Conservation (phyloP, 92 coral and sea anemone genomes). For the Zoanthus gigantus region DNA sequence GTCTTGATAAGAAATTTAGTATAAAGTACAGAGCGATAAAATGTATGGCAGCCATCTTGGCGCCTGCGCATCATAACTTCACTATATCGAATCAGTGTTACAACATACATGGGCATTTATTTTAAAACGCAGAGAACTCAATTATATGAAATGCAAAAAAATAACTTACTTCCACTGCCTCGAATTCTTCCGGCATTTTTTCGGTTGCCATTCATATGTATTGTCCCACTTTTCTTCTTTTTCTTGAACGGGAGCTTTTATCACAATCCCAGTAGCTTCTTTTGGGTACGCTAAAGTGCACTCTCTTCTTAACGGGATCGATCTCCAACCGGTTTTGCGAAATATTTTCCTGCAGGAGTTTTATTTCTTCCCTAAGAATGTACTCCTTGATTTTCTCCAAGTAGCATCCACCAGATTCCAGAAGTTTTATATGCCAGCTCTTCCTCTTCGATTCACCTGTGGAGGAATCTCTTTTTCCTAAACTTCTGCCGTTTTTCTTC, state of each 20-base stretch:
- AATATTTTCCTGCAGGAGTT: too few relatives aligned
- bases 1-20: background rate
- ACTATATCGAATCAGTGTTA: conserved; percentile 18
- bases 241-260: background rate
- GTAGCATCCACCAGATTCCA: too few relatives aligned
- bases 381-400: too few relatives aligned
- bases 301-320: background rate
- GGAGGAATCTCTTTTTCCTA: too few relatives aligned
- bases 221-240: background rate
- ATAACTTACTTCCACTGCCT: conserved; percentile 18
- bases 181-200: background rate
- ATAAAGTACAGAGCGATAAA: too few relatives aligned
- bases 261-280: conserved; percentile 1
- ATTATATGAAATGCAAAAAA: conserved; percentile 8
- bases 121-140: conserved; percentile 6
- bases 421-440: too few relatives aligned
- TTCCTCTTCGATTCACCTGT: too few relatives aligned
- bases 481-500: too few relatives aligned
- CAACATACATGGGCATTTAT: conserved; percentile 6
- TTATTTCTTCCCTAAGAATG: too few relatives aligned
- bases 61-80: background rate
- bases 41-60: too few relatives aligned
- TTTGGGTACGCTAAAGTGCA: conserved; percentile 6
- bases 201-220: background rate
- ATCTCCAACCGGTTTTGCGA: background rate